Evolutionary conservation across 2,888 invertebrate species (phyloP).

Genomic region (Ditula angustiorana): DNA sequence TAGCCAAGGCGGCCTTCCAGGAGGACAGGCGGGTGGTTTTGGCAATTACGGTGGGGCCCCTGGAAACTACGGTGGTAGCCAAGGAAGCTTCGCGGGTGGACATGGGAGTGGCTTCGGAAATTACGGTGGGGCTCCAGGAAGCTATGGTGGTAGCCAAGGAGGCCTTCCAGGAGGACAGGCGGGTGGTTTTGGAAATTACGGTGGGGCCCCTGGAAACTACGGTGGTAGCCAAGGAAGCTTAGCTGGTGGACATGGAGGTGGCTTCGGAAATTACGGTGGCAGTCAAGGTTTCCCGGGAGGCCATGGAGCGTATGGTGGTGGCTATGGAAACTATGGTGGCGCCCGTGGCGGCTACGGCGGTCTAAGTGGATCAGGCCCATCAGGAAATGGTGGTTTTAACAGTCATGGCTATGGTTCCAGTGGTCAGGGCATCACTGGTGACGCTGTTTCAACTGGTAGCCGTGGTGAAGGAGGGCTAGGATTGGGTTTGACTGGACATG

Average conservation of each 20-base stretch:
- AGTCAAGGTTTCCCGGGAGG: too few species aligned
- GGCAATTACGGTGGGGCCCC: too few species aligned
- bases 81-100: neutral
- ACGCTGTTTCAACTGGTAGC: neutral
- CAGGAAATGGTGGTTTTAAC: neutral
- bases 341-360: neutral
- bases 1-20: too few species aligned
- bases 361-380: neutral
- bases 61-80: too few species aligned
- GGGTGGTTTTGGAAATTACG: neutral
- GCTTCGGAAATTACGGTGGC: neutral
- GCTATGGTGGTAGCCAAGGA: neutral
- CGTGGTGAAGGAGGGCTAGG: neutral
- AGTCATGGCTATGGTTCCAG: neutral
- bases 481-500: constrained; percentile 2
- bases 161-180: neutral
- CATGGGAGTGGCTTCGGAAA: neutral
- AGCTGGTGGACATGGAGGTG: neutral
- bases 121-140: too few species aligned
- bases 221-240: neutral
- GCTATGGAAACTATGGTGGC: neutral
- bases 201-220: too few species aligned
- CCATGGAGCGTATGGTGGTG: neutral
- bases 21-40: too few species aligned
- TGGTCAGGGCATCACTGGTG: neutral